Evolutionary conservation across 2,113 vertebrate species (phyloP).

Genomic region (Apus apus): DNA sequence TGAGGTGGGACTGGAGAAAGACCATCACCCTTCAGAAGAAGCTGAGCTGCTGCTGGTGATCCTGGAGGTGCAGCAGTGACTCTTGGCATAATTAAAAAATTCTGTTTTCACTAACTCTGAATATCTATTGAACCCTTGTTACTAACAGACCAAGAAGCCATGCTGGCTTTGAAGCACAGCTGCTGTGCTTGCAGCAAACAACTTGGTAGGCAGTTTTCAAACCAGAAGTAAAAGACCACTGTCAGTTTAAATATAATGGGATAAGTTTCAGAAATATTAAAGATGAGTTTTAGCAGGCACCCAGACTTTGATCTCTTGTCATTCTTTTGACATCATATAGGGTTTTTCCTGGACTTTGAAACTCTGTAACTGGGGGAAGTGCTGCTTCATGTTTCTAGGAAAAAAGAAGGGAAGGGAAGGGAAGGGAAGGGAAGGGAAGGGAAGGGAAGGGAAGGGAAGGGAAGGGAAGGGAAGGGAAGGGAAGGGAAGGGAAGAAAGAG

Average conservation of each 20-base stretch:
- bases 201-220: neutral
- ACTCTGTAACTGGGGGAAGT: neutral
- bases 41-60: neutral
- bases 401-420: neutral
- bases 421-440: neutral
- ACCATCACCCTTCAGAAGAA: neutral
- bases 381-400: neutral
- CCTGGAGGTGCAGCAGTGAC: neutral
- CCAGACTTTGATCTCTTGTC: neutral
- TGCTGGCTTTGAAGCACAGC: neutral
- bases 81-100: neutral
- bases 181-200: neutral
- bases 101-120: neutral
- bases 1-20: slow-evolving; percentile 32
- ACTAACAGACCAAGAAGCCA: fast-evolving
- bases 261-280: neutral
- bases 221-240: neutral
- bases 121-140: fast-evolving
- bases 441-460: neutral
- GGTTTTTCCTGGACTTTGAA: neutral
- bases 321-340: neutral
- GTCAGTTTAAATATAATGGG: neutral
- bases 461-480: neutral
- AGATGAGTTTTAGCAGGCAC: neutral
- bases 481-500: neutral